Conservation (phyloP, 2,113 vertebrate genomes). For the Pachypanchax playfairii region DNA sequence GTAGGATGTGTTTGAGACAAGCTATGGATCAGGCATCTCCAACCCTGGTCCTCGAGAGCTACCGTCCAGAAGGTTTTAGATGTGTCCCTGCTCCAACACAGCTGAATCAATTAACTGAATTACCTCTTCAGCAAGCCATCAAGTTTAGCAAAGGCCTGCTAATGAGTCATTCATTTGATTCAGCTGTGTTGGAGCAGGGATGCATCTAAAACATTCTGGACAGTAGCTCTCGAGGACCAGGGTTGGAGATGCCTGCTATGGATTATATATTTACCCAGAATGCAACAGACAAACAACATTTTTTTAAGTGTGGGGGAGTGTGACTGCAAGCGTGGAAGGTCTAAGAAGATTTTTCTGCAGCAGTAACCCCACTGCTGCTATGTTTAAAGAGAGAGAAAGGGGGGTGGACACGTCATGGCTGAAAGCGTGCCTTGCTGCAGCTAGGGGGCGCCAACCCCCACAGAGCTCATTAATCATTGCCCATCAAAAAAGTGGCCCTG, state of each 20-base stretch:
- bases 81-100: too few relatives aligned
- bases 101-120: too few relatives aligned
- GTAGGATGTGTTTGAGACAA: slow-evolving; percentile 30
- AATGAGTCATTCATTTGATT: too few relatives aligned
- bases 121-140: too few relatives aligned
- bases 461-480: slow-evolving; percentile 77
- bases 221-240: too few relatives aligned
- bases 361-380: slow-evolving; percentile 46
- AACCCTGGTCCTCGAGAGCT: too few relatives aligned
- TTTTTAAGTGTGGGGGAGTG: slow-evolving; percentile 63
- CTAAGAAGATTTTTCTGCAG: slow-evolving; percentile 72
- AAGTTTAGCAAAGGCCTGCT: too few relatives aligned
- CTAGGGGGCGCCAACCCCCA: slow-evolving; percentile 80
- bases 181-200: too few relatives aligned
- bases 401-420: neutral
- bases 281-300: slow-evolving; percentile 41
- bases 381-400: slow-evolving; percentile 39
- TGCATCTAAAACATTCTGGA: too few relatives aligned
- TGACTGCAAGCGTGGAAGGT: slow-evolving; percentile 62
- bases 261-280: slow-evolving; percentile 62
- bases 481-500: slow-evolving; percentile 74
- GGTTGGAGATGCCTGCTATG: too few relatives aligned
- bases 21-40: too few relatives aligned
- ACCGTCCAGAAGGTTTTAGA: too few relatives aligned
- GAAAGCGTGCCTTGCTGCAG: slow-evolving; percentile 41